Percentiles rank a stretch among this genome's conserved stretches.
Evolutionary conservation across 2,888 invertebrate species (phyloP).

Genomic region (Patella ulyssiponensis): DNA sequence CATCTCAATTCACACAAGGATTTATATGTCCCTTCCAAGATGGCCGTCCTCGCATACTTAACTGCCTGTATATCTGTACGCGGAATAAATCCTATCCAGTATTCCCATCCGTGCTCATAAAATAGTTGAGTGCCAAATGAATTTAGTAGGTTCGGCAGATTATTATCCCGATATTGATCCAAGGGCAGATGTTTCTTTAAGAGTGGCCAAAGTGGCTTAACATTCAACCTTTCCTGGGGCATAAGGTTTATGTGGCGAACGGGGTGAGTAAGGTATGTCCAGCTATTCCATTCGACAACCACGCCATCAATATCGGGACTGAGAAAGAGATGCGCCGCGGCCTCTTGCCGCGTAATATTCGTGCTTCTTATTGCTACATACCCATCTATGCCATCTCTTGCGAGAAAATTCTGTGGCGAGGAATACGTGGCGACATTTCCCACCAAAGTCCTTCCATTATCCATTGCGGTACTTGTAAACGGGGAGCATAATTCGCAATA

Average conservation of each 20-base stretch:
- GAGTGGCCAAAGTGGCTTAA: not conserved
- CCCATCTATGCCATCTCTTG: not conserved
- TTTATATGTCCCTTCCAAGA: not conserved
- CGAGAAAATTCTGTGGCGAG: not conserved
- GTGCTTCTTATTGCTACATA: slow-evolving; percentile 3
- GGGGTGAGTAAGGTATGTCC: not conserved
- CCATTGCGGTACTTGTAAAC: not conserved
- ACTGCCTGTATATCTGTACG: no score
- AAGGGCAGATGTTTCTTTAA: not conserved
- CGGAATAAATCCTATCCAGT: slow-evolving; percentile 1
- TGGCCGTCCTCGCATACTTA: no score
- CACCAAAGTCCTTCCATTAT: not conserved
- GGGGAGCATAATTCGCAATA: no score
- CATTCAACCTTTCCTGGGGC: not conserved
- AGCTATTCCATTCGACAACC: not conserved
- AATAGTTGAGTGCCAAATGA: not conserved
- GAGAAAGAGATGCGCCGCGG: not conserved
- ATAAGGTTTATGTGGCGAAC: not conserved
- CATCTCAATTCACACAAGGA: not conserved
- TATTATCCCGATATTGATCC: not conserved
- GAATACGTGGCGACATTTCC: not conserved
- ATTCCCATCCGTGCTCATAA: not conserved
- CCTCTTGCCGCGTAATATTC: not conserved
- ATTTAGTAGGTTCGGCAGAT: not conserved
- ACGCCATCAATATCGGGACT: not conserved